Base-by-base conservation (phyloP, 2,888 invertebrate species). In the Venustoraphidia nigricollis region DNA sequence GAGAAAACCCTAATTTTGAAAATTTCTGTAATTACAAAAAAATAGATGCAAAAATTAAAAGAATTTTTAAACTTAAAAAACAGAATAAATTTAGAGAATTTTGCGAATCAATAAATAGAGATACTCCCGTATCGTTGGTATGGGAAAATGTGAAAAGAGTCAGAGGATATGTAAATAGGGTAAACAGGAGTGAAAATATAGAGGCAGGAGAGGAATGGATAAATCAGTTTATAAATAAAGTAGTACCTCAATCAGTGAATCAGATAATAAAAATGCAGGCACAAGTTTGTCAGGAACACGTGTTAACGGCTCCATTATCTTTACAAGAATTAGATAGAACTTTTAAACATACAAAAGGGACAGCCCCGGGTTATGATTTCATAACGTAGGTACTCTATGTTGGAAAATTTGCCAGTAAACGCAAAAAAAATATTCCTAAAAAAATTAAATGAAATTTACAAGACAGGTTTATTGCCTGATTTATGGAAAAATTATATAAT, bases 131-230 rank as follows among this genome's bases (percentile, higher is more conserved):
- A 5, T 36, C 10, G 11, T n/a, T 8, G 36, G 10, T 44, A 11
- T 44, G 44, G 44, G 37, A 44, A 11, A 44, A 36, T 36, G 17
- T 44, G n/a, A 17, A 37, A 17, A 44, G 37, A 44, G 37, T 44
- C 10, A 44, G 35, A 44, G 34, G 10, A 10, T 10, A 44, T 17
- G 3, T 36, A 10, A 9, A 36, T 8, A 37, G 36, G n/a, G 44
- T 35, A 34, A 11, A 14, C 14, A 5, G 36, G 2, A 13, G 37
- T 13, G 9, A 14, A 3, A 44, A 35, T 14, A 17, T 17, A 17
- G 17, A 17, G 4, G 2, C 17, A 17, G 17, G 17, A 2, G 17
- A 17, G 4, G 17, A 27, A 27, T 27, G 27, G 27, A 27, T 27
- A 27, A 27, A 27, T 6, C 27, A 27, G 27, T 27, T 27, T 27